Conservation (phyloP, 35 echinoderm and acorn worm species). For the Anneissia japonica region DNA sequence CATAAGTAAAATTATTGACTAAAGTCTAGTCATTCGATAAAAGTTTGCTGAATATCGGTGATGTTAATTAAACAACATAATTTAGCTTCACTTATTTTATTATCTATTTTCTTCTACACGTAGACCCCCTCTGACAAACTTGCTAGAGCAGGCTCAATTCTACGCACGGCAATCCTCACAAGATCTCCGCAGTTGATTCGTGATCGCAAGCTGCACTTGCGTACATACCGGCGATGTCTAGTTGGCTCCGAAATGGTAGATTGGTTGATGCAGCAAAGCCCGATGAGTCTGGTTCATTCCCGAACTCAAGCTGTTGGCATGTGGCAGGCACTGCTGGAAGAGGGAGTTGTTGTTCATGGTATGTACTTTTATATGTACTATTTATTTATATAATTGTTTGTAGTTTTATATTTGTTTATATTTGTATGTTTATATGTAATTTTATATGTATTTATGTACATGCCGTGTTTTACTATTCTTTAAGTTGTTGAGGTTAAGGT, state of each 20-base stretch:
- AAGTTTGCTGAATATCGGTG: neutral
- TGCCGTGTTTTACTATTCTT: too few species aligned
- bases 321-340: conserved; percentile 95
- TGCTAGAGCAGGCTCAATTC: conserved; percentile 65
- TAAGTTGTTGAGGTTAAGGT: too few species aligned
- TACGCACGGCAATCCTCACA: conserved; percentile 69
- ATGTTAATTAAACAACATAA: neutral
- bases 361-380: neutral
- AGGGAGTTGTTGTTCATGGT: conserved; percentile 91
- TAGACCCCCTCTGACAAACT: conserved; percentile 66
- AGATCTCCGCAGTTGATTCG: conserved; percentile 74
- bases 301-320: conserved; percentile 86
- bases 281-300: conserved; percentile 62
- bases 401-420: too few species aligned
- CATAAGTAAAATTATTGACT: neutral
- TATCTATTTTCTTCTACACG: conserved; percentile 6
- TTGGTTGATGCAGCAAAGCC: conserved; percentile 95
- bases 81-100: neutral
- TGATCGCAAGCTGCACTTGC: conserved; percentile 70
- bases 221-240: conserved; percentile 80
- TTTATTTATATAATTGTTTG: too few species aligned
- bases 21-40: neutral
- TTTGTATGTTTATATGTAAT: too few species aligned
- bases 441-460: too few species aligned
- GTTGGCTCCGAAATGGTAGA: conserved; percentile 98